Conservation (phyloP, 2,797 vertebrate species). For the Peromyscus eremicus region DNA sequence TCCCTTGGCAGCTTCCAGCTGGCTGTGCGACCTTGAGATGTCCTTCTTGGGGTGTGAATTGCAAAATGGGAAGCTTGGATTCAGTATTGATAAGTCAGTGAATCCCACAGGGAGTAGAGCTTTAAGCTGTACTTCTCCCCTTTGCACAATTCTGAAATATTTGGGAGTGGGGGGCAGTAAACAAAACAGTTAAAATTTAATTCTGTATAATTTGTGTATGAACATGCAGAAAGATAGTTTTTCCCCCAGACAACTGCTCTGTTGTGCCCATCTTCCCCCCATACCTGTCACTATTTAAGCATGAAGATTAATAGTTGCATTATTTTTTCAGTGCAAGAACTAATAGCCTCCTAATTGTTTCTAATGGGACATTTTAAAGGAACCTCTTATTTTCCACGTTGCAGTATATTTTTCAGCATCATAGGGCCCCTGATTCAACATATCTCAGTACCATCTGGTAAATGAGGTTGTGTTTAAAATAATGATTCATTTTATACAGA, state of each 20-base stretch:
- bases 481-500: constrained; percentile 52
- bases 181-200: constrained; percentile 53
- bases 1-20: background rate
- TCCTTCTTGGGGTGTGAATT: background rate
- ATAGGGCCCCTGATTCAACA: constrained; percentile 71
- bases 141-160: constrained; percentile 27
- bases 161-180: background rate
- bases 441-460: constrained; percentile 60
- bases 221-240: background rate
- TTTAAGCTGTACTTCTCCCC: background rate
- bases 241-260: constrained; percentile 50
- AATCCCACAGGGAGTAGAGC: background rate
- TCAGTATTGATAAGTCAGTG: constrained; percentile 25
- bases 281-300: constrained; percentile 81
- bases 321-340: constrained; percentile 81
- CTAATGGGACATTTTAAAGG: constrained; percentile 78
- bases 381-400: constrained; percentile 71
- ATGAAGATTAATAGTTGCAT: constrained; percentile 85
- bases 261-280: constrained; percentile 35
- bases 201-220: constrained; percentile 53
- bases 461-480: constrained; percentile 74
- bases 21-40: background rate
- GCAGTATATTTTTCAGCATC: constrained; percentile 59
- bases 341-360: constrained; percentile 85
- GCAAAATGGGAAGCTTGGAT: constrained; percentile 68